Base-by-base conservation (phyloP, 2,888 invertebrate genomes). In the Resseliella maxima region DNA sequence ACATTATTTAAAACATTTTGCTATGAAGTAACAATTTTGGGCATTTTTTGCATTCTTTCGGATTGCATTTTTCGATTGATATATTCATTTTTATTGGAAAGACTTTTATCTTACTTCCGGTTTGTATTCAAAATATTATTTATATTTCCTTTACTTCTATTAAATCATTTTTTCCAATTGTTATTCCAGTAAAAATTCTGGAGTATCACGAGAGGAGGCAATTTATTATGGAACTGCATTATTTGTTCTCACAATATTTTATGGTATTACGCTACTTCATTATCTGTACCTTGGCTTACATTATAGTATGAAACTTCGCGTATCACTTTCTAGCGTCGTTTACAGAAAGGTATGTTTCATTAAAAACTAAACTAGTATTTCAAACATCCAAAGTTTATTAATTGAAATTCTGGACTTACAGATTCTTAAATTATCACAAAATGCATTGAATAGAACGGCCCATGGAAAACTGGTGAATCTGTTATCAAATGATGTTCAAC, bases 261-360 rank as follows among this genome's bases (percentile, higher is more conserved):
- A 89, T 0, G 91, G 90, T 87, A 92, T 92, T 8, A 87, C 93
- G 36, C 88, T 91, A 0, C 90, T 92, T 85, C 93, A 95, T 89
- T 95, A 95, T 85, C 93, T 93, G 88, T 93, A 94, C 89, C 94
- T 94, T 91, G 92, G 92, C n/a, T 95, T 94, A 91, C 95, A 96
- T 88, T 92, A 95, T 85, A 97, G 97, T 1, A 95, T 96, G 94
- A 94, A 94, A 90, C 93, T 97, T 89, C 92, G 97, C 87, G 94
- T 97, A 0, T 96, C 96, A 0, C 93, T 95, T 85, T 96, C 96
- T 89, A 95, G 96, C 85, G 91, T 97, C 15, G 94, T 98, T 88
- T 97, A 96, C 89, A n/a, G 59, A n/a, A 59, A 59, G 24, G 59
- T 27, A 5, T 24, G 46, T 6, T 2, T 50, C 21, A 15, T 50